Base-by-base conservation (phyloP, 2,797 vertebrate genomes). In the Silurus lanzhouensis region DNA sequence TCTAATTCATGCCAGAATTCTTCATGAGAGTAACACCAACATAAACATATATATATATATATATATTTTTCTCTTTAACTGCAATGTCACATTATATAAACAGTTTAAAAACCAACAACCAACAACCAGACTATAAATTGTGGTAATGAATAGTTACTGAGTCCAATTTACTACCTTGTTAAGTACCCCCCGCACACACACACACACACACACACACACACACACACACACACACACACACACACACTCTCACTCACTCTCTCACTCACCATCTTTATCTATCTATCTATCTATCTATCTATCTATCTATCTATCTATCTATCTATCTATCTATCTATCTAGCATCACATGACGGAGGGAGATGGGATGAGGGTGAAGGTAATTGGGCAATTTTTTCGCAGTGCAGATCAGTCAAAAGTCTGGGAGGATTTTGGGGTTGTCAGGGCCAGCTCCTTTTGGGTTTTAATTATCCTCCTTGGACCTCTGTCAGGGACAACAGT, bases 381-480 rank as follows among this genome's bases (percentile, higher is more conserved):
- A 91, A 91, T 91, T 91, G 91, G 91, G 82, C 85, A 70, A 88
- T 60, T 87, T 78, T 79, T 85, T 63, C 48, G 12, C 84, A 67
- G 83, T 80, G 70, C 79, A 87, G 88, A 89, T 92, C 91, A 89
- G 85, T 87, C 88, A 89, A 88, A 38, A 91, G 89, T 88, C 88
- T 81, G 58, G 87, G 71, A 89, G 89, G 90, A 90, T 91, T 90
- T 88, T 84, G 85, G 44, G 87, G 68, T 87, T 92, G 89, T 90
- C 89, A 90, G 88, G 86, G 83, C 81, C 71, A 66, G 84, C 85
- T 91, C 85, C 84, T 81, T 87, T 84, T 89, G 87, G 76, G 89
- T 89, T 90, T 89, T 90, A 90, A 90, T 92, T 90, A 91, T 90
- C 88, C 87, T 90, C 88, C 86, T 90, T 66, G 84, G 90, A 90